phyloP scores from a whole-genome alignment of 2,888 invertebrate species.

The Lasius platythorax region DNA sequence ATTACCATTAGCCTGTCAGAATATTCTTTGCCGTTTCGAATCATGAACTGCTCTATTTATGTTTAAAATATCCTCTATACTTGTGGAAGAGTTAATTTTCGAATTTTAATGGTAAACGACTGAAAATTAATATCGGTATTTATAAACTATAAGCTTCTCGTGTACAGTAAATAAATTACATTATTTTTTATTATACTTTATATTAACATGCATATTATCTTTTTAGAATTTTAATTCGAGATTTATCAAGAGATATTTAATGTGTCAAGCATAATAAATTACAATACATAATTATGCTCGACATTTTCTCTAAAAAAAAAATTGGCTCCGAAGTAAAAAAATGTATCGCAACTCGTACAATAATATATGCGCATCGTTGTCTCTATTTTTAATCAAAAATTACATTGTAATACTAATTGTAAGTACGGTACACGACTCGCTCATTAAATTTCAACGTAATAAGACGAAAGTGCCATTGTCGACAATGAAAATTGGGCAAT shows the following conservation, averaged over 20 bases:
- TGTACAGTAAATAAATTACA: not conserved
- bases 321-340: not conserved
- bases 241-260: not conserved
- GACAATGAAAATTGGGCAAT: constrained; percentile 28
- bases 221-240: not conserved
- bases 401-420: not conserved
- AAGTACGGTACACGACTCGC: not conserved
- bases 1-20: not conserved
- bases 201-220: not conserved
- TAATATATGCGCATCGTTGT: not conserved
- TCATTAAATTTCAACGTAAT: constrained; percentile 21
- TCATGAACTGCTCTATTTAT: not conserved
- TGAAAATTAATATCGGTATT: not conserved
- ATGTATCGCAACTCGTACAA: not conserved
- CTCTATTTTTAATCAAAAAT: constrained; percentile 28
- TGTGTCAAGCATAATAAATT: not conserved
- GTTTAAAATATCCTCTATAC: not conserved
- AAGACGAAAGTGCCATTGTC: not conserved
- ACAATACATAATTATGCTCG: not conserved
- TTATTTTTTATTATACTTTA: not conserved
- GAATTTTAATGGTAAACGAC: not conserved
- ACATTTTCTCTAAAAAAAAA: not conserved
- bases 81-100: constrained; percentile 14
- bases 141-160: not conserved
- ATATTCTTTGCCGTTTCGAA: not conserved